phyloP scores from a whole-genome alignment of 2,888 invertebrate species.

The Philereme vetulata region DNA sequence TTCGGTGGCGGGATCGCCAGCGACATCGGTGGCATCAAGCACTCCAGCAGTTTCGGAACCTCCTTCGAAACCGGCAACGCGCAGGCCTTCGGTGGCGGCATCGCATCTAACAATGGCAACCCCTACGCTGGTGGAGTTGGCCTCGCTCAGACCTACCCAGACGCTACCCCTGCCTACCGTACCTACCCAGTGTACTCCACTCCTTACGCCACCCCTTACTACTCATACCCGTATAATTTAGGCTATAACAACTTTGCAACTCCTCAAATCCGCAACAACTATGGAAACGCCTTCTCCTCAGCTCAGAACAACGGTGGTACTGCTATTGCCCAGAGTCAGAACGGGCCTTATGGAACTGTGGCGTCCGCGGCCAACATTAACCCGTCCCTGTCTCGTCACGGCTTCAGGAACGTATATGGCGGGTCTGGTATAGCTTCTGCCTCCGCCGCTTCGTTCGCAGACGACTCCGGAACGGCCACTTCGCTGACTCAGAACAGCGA shows the following conservation, averaged over 20 bases:
- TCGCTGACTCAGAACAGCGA: slow-evolving; percentile 55
- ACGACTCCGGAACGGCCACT: slow-evolving; percentile 53
- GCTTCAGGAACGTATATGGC: slow-evolving; percentile 41
- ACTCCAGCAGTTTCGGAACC: slow-evolving; percentile 64
- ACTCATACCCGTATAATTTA: slow-evolving; percentile 42
- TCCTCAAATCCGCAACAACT: slow-evolving; percentile 40
- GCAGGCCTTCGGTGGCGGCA: slow-evolving; percentile 62
- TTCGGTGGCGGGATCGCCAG: slow-evolving; percentile 73
- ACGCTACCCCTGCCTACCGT: slow-evolving; percentile 34
- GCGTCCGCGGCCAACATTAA: slow-evolving; percentile 53
- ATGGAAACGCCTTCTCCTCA: slow-evolving; percentile 51
- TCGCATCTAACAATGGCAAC: slow-evolving; percentile 49
- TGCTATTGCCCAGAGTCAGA: slow-evolving; percentile 56
- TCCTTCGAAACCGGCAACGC: slow-evolving; percentile 65
- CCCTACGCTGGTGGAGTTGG: slow-evolving; percentile 63
- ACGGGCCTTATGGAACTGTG: slow-evolving; percentile 55
- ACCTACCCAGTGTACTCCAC: slow-evolving; percentile 36
- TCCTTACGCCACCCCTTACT: slow-evolving; percentile 33
- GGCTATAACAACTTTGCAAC: slow-evolving; percentile 26
- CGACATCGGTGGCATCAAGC: slow-evolving; percentile 71
- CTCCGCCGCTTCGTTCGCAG: slow-evolving; percentile 38
- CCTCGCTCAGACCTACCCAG: slow-evolving; percentile 56
- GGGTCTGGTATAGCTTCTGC: slow-evolving; percentile 52
- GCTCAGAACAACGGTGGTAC: slow-evolving; percentile 61
- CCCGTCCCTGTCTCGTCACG: slow-evolving; percentile 42